These are phyloP conservation scores for Gasterosteus aculeatus DNA, from an alignment of 2,113 vertebrate species.

Conservation along the genomic window DNA sequence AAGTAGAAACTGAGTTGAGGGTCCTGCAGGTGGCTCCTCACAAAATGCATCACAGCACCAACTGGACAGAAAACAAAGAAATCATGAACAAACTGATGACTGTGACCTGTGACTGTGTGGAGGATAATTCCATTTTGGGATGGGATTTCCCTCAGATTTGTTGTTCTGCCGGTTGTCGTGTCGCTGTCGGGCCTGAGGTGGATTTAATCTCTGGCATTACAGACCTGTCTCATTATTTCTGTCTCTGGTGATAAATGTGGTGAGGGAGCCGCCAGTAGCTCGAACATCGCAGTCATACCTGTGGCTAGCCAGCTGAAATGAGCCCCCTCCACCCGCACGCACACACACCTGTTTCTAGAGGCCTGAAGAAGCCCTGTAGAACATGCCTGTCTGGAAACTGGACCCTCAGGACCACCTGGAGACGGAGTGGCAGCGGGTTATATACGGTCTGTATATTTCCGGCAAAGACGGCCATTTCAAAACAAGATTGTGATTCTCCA, in stretches of 20 bases:
- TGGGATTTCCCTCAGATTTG: constrained; percentile 64
- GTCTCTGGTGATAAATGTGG: constrained; percentile 65
- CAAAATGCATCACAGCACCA: constrained; percentile 85
- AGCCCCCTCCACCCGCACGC: constrained; percentile 22
- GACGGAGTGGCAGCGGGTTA: not conserved
- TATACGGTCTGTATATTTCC: not conserved
- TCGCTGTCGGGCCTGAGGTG: constrained; percentile 52
- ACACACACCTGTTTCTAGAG: constrained; percentile 88
- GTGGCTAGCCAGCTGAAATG: constrained; percentile 70
- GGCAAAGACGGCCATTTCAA: not conserved
- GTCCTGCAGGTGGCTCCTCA: constrained; percentile 86
- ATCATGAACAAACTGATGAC: constrained; percentile 16
- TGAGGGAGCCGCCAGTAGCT: constrained; percentile 61
- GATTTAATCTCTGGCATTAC: constrained; percentile 65
- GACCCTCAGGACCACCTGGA: constrained; percentile 91
- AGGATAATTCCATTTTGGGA: constrained; percentile 29
- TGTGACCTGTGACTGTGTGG: constrained; percentile 5
- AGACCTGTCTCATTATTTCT: constrained; percentile 62
- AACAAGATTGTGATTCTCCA: not conserved
- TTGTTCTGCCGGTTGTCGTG: constrained; percentile 46
- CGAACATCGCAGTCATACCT: constrained; percentile 74
- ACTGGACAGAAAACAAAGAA: constrained; percentile 78
- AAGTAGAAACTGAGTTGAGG: constrained; percentile 87
- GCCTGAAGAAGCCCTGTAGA: constrained; percentile 92
- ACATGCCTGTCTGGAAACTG: constrained; percentile 92